These are phyloP conservation scores for Pitta sordida DNA, from an alignment of 2,113 vertebrate genomes.

Conservation along the genomic window DNA sequence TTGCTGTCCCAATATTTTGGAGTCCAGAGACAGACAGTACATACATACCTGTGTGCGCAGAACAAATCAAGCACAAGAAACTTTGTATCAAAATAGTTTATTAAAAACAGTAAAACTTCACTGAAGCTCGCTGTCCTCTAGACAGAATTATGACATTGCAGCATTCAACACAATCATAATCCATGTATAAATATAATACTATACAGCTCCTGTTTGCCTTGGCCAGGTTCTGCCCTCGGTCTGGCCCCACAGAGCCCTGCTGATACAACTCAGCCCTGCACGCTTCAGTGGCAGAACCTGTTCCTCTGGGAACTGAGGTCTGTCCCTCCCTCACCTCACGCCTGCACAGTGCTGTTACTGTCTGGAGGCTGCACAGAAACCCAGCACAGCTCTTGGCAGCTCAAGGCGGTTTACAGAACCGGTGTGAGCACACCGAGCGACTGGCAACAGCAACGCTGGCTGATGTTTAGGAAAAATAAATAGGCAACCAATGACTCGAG, in stretches of 20 bases:
- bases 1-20: fast-evolving
- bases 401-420: not conserved
- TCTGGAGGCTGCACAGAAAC: not conserved
- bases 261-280: not conserved
- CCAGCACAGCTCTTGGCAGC: not conserved
- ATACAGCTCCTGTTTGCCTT: not conserved
- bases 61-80: not conserved
- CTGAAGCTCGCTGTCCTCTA: conserved; percentile 68
- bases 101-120: conserved; percentile 70
- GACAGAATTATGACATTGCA: conserved; percentile 50
- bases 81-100: conserved; percentile 80
- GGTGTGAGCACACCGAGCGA: not conserved
- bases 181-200: conserved; percentile 10
- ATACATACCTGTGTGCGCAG: fast-evolving
- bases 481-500: not conserved
- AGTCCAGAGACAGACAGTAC: fast-evolving
- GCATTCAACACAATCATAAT: conserved; percentile 32
- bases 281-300: not conserved
- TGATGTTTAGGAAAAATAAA: conserved; percentile 39
- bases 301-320: not conserved
- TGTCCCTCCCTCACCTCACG: not conserved
- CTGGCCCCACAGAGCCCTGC: not conserved
- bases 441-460: not conserved
- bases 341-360: not conserved
- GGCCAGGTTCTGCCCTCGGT: not conserved